Evolutionary conservation across 2,797 vertebrate species (phyloP).

Genomic region (Gobio occitaniae): DNA sequence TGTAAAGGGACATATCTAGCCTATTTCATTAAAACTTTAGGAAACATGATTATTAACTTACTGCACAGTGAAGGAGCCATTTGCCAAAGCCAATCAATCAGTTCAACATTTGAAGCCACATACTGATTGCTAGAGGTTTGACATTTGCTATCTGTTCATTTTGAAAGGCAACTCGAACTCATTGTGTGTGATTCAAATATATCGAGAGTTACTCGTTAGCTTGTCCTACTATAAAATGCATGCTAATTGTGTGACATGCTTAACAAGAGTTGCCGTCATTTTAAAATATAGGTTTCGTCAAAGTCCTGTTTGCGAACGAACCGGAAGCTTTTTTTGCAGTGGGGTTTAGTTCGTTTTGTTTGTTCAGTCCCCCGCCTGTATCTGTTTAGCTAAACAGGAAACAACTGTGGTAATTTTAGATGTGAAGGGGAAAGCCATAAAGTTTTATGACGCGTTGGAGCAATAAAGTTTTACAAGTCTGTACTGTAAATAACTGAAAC

Average conservation of each 20-base stretch:
- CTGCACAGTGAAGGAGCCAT: slow-evolving; percentile 75
- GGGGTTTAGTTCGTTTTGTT: neutral
- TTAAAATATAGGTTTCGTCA: neutral
- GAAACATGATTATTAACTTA: slow-evolving; percentile 73
- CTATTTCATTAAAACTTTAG: slow-evolving; percentile 59
- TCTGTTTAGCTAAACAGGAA: slow-evolving; percentile 73
- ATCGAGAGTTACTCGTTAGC: slow-evolving; percentile 86
- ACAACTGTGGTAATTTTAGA: slow-evolving; percentile 74
- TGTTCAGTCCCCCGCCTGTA: slow-evolving; percentile 26
- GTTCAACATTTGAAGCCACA: slow-evolving; percentile 70
- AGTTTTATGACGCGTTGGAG: slow-evolving; percentile 79
- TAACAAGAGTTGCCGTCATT: neutral
- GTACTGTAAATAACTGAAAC: slow-evolving; percentile 72
- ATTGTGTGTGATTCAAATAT: slow-evolving; percentile 88
- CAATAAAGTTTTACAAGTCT: slow-evolving; percentile 73
- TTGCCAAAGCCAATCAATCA: slow-evolving; percentile 72
- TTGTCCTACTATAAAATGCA: slow-evolving; percentile 72
- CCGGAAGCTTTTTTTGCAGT: neutral
- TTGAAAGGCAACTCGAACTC: slow-evolving; percentile 80
- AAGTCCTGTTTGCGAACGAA: neutral
- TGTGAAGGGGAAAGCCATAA: slow-evolving; percentile 78
- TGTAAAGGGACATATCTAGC: slow-evolving; percentile 48
- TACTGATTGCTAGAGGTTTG: slow-evolving; percentile 78
- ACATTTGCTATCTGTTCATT: slow-evolving; percentile 75
- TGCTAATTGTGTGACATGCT: neutral